phyloP scores from a whole-genome alignment of 2,888 invertebrate species.

The Xylophagus ater region DNA sequence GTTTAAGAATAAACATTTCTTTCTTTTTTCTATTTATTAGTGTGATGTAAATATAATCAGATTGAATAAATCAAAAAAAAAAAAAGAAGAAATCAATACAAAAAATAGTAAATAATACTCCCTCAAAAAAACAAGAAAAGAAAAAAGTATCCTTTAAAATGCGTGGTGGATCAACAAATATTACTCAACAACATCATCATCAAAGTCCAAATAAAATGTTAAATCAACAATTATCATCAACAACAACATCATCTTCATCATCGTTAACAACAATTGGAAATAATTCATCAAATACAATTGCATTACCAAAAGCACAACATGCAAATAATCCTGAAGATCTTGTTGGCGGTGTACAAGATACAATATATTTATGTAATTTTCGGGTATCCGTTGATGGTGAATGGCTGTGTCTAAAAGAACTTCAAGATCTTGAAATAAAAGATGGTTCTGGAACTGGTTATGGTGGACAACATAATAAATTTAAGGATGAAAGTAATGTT shows the following conservation, averaged over 20 bases:
- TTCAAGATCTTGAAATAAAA: slow-evolving; percentile 83
- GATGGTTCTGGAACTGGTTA: slow-evolving; percentile 34
- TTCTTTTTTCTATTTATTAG: no score
- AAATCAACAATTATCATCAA: slow-evolving; percentile 17
- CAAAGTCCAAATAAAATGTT: neutral
- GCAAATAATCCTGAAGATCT: slow-evolving; percentile 35
- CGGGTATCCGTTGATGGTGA: slow-evolving; percentile 95
- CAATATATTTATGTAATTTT: slow-evolving; percentile 94
- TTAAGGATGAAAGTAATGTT: slow-evolving; percentile 21
- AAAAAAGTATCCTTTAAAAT: no score
- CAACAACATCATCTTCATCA: slow-evolving; percentile 15
- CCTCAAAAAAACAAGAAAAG: no score
- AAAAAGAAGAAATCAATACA: no score
- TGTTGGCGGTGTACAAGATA: slow-evolving; percentile 73
- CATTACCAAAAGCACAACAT: slow-evolving; percentile 39
- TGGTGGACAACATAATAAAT: slow-evolving; percentile 20
- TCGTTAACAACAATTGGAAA: slow-evolving; percentile 20
- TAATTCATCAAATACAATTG: slow-evolving; percentile 29
- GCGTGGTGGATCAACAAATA: slow-evolving; percentile 11
- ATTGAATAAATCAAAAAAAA: no score
- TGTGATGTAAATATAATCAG: no score
- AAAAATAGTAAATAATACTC: no score
- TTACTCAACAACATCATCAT: slow-evolving; percentile 1
- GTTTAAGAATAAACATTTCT: no score
- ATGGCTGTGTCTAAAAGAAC: slow-evolving; percentile 89